Evolutionary conservation across 2,797 vertebrate species (phyloP).

Genomic region (Arctocebus calabarensis): DNA sequence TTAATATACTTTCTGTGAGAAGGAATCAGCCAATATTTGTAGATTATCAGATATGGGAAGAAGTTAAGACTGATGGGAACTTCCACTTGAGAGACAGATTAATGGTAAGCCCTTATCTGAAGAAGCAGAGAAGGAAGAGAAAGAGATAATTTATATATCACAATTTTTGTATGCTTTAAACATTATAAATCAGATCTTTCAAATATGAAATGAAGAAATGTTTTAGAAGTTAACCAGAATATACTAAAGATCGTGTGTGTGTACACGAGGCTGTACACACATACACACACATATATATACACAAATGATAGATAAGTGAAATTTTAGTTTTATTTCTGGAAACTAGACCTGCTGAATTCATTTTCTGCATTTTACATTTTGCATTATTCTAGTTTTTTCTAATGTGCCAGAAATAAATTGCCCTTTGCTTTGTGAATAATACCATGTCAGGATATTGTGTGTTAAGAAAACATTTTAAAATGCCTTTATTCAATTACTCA

Average conservation of each 20-base stretch:
- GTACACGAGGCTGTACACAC: no score
- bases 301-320: neutral
- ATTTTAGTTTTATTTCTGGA: slow-evolving; percentile 42
- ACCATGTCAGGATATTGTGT: slow-evolving; percentile 28
- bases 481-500: slow-evolving; percentile 29
- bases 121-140: neutral
- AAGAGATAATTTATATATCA: neutral
- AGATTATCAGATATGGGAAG: neutral
- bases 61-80: neutral
- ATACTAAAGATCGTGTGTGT: neutral
- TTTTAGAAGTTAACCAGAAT: neutral
- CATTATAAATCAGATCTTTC: neutral
- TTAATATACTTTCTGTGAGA: neutral
- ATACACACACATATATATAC: no score
- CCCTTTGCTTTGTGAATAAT: slow-evolving; percentile 74
- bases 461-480: slow-evolving; percentile 71
- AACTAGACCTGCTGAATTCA: slow-evolving; percentile 9
- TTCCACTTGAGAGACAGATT: neutral
- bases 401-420: neutral
- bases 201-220: neutral
- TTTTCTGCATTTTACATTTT: slow-evolving; percentile 58
- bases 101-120: neutral
- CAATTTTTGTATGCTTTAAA: neutral
- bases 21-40: neutral
- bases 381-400: neutral